Base-by-base conservation (phyloP, 2,797 vertebrate species). In the Chloroceryle amazona region DNA sequence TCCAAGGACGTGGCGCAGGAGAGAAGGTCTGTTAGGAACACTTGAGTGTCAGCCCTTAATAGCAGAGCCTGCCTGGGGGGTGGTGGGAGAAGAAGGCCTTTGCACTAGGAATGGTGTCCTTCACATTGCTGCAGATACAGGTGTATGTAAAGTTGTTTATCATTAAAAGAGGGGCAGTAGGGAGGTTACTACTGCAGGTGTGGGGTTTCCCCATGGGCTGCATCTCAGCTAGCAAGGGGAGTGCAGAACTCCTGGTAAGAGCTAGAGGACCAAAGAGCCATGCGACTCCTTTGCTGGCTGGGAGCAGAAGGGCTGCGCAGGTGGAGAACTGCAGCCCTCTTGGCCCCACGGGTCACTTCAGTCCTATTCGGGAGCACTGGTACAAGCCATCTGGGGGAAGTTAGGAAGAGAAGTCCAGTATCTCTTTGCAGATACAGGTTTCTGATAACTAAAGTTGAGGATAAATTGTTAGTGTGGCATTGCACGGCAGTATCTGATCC, bases 21-120 rank as follows among this genome's bases (percentile, higher is more conserved):
- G 85, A 91, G 86, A 66, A 92, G 93, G 80, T 96, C 92, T 96
- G 95, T 91, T 81, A 92, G 93, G 90, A 94, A 65, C 28, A 83
- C 46, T 76, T 71, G 65, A 95, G 93, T 63, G 65, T 93, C 89
- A 94, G 87, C 55, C 44, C 72, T 76, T 86, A 55, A 51, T 5
- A 94, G 91, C 66, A 93, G 85, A 91, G 87, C 80, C 87, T 90
- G 58, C 82, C 85, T 75, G 2, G 41, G 42, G 46, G 84, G 57
- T 46, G 76, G 66, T 58, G 90, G 80, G 88, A 60, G 70, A 73
- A 93, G 73, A 66, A 54, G 62, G 73, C 37, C 44, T 61, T 86
- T 74, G 49, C 15, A 15, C 26, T 81, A 81, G 66, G 7, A 51
- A 8, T 2, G 1, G 3, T 84, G 55, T 78, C 78, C 79, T 93